A percentile compares a stretch with the other conserved stretches of the same genome.
These are phyloP conservation scores for Cheracebus regulus DNA, from an alignment of 2,797 vertebrate species.

Conservation along the genomic window DNA sequence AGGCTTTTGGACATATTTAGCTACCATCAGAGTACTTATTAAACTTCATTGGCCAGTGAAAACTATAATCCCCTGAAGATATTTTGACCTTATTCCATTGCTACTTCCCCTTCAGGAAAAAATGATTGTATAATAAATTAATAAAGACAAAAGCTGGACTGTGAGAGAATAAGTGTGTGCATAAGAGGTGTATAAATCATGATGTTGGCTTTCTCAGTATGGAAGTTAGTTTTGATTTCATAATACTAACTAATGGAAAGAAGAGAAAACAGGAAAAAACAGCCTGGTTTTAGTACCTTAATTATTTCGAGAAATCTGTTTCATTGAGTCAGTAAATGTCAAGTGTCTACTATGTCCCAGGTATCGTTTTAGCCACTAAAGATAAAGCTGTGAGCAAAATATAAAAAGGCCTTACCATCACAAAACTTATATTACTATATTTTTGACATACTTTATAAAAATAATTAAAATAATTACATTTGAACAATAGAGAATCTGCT, in stretches of 20 bases:
- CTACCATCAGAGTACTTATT: neutral
- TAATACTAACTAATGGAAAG: neutral
- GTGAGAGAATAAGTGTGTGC: neutral
- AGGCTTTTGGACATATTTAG: neutral
- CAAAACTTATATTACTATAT: neutral
- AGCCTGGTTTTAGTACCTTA: neutral
- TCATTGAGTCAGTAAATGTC: neutral
- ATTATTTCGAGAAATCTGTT: neutral
- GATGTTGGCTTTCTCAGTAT: neutral
- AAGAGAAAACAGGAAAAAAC: neutral
- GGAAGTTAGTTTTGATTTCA: neutral
- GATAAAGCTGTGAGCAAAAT: neutral
- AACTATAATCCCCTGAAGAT: neutral
- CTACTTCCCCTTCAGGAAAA: neutral
- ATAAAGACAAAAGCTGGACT: neutral
- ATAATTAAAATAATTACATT: neutral
- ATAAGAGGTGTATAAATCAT: neutral
- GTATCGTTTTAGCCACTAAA: neutral
- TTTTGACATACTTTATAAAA: neutral
- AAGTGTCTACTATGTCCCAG: neutral
- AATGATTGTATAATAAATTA: neutral
- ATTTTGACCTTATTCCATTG: neutral
- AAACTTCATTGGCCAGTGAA: neutral
- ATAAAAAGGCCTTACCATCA: neutral
- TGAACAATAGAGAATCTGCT: neutral